Evolutionary conservation across 2,888 invertebrate species (phyloP), one percentile per base, ranked within the genome.

Genomic region (Antheraea assamensis): DNA sequence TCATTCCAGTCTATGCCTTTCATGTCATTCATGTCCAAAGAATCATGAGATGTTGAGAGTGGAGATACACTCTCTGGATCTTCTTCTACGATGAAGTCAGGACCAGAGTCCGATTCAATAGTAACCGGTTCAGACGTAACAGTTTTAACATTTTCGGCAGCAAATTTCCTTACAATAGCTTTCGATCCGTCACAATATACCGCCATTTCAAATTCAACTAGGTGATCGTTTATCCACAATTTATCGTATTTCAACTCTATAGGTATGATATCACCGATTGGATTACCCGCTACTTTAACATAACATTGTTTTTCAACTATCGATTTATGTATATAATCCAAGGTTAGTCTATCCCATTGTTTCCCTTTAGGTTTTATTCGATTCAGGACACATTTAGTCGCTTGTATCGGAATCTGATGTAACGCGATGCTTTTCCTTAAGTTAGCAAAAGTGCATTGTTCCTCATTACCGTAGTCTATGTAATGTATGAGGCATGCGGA

Each of bases 401-500:
- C 96, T 85, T 97, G 96, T 21, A 95, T 94, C 0, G 97, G 97
- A 74, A 97, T 92, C 72, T 97, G 92, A 0, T 95, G 92, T 70
- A 96, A 95, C 8, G 96, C 95, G 2, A 96, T 94, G 78, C 95
- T 95, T 77, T 96, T 96, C 30, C 96, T 93, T 72, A 98, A 82
- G 73, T 96, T 94, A 1, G 90, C 86, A 21, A 95, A 90, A 0
- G 91, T 79, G 74, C 97, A 96, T 0, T 88, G 86, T 87, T 98
- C 98, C 64, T 95, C 92, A 84, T 98, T 98, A 0, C 98, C 98
- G 83, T 97, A 98, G 90, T 98, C 98, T 1, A 98, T 95, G 89
- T 97, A 98, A 72, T 95, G 92, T 0, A 98, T 96, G 73, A 93
- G 77, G 76, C 96, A 90, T 72, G 84, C 80, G 71, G 87, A 81